Conservation (phyloP, 2,797 vertebrate genomes). For the Bradypodion ventrale region DNA sequence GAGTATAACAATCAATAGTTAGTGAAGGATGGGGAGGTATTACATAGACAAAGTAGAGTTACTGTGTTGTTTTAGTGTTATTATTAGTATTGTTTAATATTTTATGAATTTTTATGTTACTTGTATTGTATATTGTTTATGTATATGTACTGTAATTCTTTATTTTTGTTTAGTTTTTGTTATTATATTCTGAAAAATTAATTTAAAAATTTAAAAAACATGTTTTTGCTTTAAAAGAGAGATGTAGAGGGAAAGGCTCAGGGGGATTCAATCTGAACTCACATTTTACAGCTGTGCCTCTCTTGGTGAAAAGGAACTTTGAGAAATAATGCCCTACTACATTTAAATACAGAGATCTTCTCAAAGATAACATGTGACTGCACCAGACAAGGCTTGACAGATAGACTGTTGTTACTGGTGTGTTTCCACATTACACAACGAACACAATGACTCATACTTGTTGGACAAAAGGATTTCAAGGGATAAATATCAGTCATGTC, state of each 20-base stretch:
- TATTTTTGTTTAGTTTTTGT: no score
- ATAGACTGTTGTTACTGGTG: background rate
- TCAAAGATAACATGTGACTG: constrained; percentile 7
- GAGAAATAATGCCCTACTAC: constrained; percentile 34
- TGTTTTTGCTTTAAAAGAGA: background rate
- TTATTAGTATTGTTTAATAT: no score
- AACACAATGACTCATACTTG: background rate
- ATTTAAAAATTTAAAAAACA: no score
- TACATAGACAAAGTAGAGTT: no score
- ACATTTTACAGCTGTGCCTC: background rate
- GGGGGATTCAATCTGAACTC: background rate
- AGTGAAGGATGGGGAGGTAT: no score
- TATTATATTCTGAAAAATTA: no score
- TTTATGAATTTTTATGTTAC: no score
- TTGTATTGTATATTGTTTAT: no score
- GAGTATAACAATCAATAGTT: no score
- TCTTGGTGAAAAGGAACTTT: constrained; percentile 29
- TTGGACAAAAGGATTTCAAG: background rate
- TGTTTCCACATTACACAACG: constrained; percentile 15
- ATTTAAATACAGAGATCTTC: background rate
- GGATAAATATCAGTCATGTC: background rate
- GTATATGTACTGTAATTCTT: no score
- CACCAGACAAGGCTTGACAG: background rate
- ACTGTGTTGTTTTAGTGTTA: no score
- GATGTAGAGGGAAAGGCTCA: background rate